Evolutionary conservation across 2,888 invertebrate genomes (phyloP).

Genomic region (Paralinhomoeus sp.): DNA sequence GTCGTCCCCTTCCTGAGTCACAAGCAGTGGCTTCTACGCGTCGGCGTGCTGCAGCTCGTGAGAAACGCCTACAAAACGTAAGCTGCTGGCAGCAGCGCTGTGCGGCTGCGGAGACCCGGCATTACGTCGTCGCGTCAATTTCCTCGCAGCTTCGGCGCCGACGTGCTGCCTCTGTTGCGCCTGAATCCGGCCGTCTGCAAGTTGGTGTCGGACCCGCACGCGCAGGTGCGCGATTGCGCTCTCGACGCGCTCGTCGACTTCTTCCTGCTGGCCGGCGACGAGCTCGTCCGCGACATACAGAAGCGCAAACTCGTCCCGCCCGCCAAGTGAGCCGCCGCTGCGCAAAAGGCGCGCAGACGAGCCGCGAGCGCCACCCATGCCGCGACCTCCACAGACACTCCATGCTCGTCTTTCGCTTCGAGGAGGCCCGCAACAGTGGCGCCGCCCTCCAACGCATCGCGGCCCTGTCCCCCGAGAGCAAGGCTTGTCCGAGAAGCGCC

Average conservation of each 20-base stretch:
- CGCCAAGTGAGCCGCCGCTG: slow-evolving; percentile 25
- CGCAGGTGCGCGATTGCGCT: slow-evolving; percentile 54
- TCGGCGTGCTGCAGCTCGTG: slow-evolving; percentile 60
- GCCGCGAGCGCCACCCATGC: background rate
- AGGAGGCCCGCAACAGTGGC: background rate
- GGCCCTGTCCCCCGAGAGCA: too few relatives aligned
- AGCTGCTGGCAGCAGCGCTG: too few relatives aligned
- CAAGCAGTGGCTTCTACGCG: slow-evolving; percentile 73
- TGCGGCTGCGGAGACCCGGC: too few relatives aligned
- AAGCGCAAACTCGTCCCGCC: slow-evolving; percentile 41
- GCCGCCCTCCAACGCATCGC: too few relatives aligned
- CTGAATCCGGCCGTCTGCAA: slow-evolving; percentile 40
- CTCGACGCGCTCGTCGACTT: slow-evolving; percentile 61
- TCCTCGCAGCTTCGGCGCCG: too few relatives aligned
- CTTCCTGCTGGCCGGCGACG: slow-evolving; percentile 75
- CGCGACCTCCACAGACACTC: background rate
- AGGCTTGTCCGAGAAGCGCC: too few relatives aligned
- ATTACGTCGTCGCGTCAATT: too few relatives aligned
- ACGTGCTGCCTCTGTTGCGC: background rate
- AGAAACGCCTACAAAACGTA: slow-evolving; percentile 58
- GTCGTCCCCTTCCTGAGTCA: slow-evolving; percentile 49
- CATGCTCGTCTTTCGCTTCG: background rate
- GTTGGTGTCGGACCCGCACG: slow-evolving; percentile 60
- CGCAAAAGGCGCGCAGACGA: too few relatives aligned
- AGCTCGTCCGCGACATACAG: slow-evolving; percentile 53